These are phyloP conservation scores for Sardina pilchardus DNA, from an alignment of 2,113 vertebrate genomes.

Conservation along the genomic window DNA sequence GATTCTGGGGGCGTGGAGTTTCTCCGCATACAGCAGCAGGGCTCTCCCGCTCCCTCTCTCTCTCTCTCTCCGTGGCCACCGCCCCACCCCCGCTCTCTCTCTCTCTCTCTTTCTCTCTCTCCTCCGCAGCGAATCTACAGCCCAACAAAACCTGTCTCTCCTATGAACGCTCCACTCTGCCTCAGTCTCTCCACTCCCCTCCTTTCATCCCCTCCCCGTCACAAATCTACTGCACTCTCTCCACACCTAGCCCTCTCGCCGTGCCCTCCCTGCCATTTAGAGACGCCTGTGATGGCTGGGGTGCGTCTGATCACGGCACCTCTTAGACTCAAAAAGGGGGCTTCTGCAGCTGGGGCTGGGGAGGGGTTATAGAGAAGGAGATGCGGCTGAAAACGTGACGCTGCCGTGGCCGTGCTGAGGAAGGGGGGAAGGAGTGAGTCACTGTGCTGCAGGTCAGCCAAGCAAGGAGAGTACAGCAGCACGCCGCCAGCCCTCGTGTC, in stretches of 20 bases:
- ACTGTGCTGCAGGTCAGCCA: constrained; percentile 30
- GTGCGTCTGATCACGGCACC: not conserved
- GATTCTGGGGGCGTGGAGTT: constrained; percentile 50
- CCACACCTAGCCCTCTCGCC: not conserved
- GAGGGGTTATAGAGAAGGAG: not conserved
- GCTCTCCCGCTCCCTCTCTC: constrained; percentile 54
- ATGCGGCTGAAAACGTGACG: constrained; percentile 11
- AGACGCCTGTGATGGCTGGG: not conserved
- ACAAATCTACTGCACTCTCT: not conserved
- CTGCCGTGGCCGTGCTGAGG: not conserved
- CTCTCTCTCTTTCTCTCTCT: constrained; percentile 18
- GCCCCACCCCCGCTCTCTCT: constrained; percentile 30
- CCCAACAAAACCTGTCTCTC: not conserved
- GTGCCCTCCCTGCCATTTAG: constrained; percentile 7
- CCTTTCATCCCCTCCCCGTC: constrained; percentile 19
- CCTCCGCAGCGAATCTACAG: not conserved
- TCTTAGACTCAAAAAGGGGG: not conserved
- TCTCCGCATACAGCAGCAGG: constrained; percentile 45
- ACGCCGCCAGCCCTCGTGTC: not conserved
- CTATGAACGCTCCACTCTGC: not conserved
- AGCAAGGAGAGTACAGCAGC: constrained; percentile 30
- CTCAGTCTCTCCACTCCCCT: constrained; percentile 46
- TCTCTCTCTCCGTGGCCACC: constrained; percentile 18
- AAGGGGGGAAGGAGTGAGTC: constrained; percentile 59
- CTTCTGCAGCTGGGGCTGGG: not conserved